Conservation (phyloP, 2,797 vertebrate genomes). For the Eutrigla gurnardus region DNA sequence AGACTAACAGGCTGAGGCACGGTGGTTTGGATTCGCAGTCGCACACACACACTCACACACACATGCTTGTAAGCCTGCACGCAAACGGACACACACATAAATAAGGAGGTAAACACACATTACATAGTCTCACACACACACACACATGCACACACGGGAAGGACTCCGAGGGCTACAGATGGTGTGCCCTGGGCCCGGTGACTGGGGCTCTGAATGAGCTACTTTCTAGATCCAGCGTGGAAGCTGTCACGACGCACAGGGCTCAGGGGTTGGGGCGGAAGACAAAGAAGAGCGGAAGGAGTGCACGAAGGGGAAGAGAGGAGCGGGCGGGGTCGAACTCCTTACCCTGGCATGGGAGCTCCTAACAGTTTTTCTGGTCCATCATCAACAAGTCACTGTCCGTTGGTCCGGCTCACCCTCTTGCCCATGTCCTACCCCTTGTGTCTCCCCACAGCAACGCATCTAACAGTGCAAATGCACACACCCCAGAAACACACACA, state of each 20-base stretch:
- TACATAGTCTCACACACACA: slow-evolving; percentile 43
- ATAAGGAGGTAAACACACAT: slow-evolving; percentile 62
- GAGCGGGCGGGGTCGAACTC: slow-evolving; percentile 47
- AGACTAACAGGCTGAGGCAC: slow-evolving; percentile 81
- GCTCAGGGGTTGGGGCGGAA: slow-evolving; percentile 66
- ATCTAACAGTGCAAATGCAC: slow-evolving; percentile 35
- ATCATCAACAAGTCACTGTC: slow-evolving; percentile 75
- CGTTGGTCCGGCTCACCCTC: slow-evolving; percentile 48
- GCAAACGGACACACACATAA: slow-evolving; percentile 64
- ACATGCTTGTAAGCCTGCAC: slow-evolving; percentile 49
- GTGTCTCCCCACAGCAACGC: slow-evolving; percentile 37
- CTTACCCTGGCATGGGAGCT: slow-evolving; percentile 55
- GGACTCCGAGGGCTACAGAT: slow-evolving; percentile 79
- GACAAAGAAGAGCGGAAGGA: slow-evolving; percentile 73
- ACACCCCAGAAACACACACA: slow-evolving; percentile 35
- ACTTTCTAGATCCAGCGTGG: slow-evolving; percentile 70
- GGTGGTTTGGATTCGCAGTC: slow-evolving; percentile 70
- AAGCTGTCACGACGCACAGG: slow-evolving; percentile 62
- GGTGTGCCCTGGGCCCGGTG: slow-evolving; percentile 77
- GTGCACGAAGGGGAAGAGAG: slow-evolving; percentile 46
- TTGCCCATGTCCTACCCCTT: slow-evolving; percentile 42
- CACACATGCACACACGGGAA: slow-evolving; percentile 55
- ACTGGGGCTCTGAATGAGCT: slow-evolving; percentile 73
- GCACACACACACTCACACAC: slow-evolving; percentile 41
- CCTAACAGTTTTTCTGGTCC: slow-evolving; percentile 63